Conservation (phyloP, 2,888 invertebrate genomes). For the Dynastes grantii region DNA sequence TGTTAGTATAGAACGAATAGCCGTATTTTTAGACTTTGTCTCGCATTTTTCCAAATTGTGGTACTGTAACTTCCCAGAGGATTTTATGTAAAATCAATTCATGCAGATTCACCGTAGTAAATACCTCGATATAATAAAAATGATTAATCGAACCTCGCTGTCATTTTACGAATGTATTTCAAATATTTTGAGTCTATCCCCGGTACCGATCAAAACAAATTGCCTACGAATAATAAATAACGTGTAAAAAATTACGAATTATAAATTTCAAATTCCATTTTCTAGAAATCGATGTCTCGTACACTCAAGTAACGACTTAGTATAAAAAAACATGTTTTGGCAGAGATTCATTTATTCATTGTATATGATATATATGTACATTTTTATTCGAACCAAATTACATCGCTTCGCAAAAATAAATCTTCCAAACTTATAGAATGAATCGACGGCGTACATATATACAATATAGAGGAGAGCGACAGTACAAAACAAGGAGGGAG, state of each 20-base stretch:
- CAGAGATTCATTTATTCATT: constrained; percentile 23
- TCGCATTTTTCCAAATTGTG: too few relatives aligned
- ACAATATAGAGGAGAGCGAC: not conserved
- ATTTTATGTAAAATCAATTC: not conserved
- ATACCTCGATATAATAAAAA: not conserved
- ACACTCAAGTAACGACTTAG: too few relatives aligned
- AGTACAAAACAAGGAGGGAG: constrained; percentile 33
- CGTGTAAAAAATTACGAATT: too few relatives aligned
- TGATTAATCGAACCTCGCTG: not conserved
- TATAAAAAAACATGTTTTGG: not conserved
- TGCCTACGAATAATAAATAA: constrained; percentile 1
- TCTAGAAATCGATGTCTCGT: too few relatives aligned
- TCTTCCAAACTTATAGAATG: not conserved
- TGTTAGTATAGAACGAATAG: too few relatives aligned
- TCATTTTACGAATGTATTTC: not conserved
- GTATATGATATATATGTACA: constrained; percentile 37
- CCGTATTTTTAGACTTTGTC: too few relatives aligned
- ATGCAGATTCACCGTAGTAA: not conserved
- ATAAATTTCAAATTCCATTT: not conserved
- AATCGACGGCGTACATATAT: not conserved
- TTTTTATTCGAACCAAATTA: constrained; percentile 47
- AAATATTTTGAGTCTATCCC: not conserved
- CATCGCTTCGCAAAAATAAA: constrained; percentile 28
- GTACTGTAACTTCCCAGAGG: too few relatives aligned
- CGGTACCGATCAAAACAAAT: not conserved